These are phyloP conservation scores for Laticauda laticaudata DNA, from an alignment of 2,113 vertebrate species.

Conservation along the genomic window DNA sequence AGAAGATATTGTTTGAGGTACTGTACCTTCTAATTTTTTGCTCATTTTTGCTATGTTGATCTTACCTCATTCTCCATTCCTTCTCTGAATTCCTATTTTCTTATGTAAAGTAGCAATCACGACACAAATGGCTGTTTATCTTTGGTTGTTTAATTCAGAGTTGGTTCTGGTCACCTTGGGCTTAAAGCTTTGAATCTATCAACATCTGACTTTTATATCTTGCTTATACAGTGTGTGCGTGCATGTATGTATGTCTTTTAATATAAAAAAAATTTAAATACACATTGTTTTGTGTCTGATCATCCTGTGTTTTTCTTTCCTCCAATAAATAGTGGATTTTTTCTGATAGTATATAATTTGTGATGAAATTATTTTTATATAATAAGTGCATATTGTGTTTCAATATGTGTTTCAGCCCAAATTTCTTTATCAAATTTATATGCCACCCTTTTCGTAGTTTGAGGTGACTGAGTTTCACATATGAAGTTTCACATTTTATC, in stretches of 20 bases:
- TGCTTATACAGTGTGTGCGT: too few species aligned
- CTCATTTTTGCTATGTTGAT: neutral
- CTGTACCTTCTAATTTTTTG: neutral
- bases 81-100: neutral
- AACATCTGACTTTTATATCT: neutral
- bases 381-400: neutral
- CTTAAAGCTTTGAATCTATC: neutral
- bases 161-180: neutral
- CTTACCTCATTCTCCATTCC: neutral
- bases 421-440: neutral
- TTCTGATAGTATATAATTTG: neutral
- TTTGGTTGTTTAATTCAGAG: neutral
- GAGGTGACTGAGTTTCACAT: neutral
- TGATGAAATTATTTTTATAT: neutral
- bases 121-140: neutral
- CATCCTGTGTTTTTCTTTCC: neutral
- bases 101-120: neutral
- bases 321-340: neutral
- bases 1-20: neutral
- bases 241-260: too few species aligned
- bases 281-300: neutral
- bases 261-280: neutral
- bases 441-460: neutral
- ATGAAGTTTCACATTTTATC: neutral
- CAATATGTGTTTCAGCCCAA: neutral